Percentiles rank a stretch among this genome's conserved stretches.
These are phyloP conservation scores for Spongia lamella DNA, from an alignment of 37 sponge, comb jelly and placozoan species.

Conservation along the genomic window DNA sequence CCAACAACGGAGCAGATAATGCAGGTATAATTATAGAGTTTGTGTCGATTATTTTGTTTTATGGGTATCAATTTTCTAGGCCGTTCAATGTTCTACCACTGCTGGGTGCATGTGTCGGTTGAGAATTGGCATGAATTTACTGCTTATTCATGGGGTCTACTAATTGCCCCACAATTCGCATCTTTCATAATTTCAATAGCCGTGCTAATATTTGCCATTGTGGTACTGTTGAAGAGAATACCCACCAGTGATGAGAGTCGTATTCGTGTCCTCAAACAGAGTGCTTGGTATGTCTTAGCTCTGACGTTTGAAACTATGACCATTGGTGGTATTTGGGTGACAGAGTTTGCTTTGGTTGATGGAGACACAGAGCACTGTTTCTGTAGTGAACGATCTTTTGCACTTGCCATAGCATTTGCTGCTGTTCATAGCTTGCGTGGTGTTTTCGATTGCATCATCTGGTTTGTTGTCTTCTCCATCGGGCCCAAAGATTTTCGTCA, in stretches of 20 bases:
- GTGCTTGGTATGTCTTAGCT: conserved; percentile 49
- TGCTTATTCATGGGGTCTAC: too few species aligned
- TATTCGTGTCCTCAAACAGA: conserved; percentile 64
- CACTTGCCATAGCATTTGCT: conserved; percentile 58
- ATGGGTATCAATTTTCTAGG: conserved; percentile 46
- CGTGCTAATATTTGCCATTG: conserved; percentile 18
- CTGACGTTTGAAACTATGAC: conserved; percentile 59
- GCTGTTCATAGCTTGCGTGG: conserved; percentile 68
- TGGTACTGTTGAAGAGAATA: conserved; percentile 11
- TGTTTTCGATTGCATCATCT: conserved; percentile 67
- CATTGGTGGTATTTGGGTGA: conserved; percentile 53
- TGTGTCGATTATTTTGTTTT: too few species aligned
- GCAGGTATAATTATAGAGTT: neutral
- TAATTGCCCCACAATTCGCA: neutral
- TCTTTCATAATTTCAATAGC: conserved; percentile 28
- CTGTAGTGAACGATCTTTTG: neutral
- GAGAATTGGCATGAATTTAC: neutral
- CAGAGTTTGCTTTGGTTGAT: conserved; percentile 14
- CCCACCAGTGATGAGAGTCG: conserved; percentile 66
- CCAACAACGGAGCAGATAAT: neutral
- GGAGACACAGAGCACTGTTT: neutral
- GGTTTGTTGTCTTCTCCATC: conserved; percentile 70
- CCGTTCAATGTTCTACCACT: conserved; percentile 81
- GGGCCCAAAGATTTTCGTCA: conserved; percentile 42
- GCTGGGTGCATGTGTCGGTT: conserved; percentile 80